Conservation (phyloP, 2,888 invertebrate genomes). For the Andrena marginata region DNA sequence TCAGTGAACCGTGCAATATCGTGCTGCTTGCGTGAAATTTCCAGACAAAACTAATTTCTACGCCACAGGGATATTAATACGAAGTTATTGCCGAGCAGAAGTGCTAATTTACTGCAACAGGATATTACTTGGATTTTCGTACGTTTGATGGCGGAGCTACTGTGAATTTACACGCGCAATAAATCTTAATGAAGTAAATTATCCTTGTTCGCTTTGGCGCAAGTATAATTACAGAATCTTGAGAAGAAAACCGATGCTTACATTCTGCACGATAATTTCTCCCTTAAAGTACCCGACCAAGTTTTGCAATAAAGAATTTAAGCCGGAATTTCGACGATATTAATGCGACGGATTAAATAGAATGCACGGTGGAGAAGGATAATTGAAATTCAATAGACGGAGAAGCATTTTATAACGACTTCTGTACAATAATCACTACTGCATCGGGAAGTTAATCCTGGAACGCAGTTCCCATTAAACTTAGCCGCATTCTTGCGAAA, state of each 20-base stretch:
- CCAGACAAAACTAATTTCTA: slow-evolving; percentile 17
- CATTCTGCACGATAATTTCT: too few species aligned
- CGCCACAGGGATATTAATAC: background rate
- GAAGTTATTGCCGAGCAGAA: background rate
- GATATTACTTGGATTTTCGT: background rate
- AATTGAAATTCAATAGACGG: slow-evolving; percentile 6
- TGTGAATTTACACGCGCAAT: too few species aligned
- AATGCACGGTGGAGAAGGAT: background rate
- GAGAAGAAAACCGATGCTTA: too few species aligned
- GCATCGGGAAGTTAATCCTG: background rate
- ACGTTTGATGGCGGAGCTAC: background rate
- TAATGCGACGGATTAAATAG: background rate
- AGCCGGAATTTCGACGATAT: background rate
- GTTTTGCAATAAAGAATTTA: background rate
- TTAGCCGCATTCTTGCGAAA: background rate
- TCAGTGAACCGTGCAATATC: slow-evolving; percentile 41
- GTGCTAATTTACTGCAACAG: background rate
- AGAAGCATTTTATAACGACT: background rate
- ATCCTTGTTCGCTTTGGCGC: too few species aligned
- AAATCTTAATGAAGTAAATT: too few species aligned
- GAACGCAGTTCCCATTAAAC: background rate
- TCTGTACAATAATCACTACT: background rate
- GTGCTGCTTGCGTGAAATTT: slow-evolving; percentile 12
- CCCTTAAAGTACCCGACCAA: too few species aligned
- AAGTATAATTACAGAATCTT: too few species aligned